Evolutionary conservation across 2,888 invertebrate genomes (phyloP).

Genomic region (Mesorhabditis spiculigera): DNA sequence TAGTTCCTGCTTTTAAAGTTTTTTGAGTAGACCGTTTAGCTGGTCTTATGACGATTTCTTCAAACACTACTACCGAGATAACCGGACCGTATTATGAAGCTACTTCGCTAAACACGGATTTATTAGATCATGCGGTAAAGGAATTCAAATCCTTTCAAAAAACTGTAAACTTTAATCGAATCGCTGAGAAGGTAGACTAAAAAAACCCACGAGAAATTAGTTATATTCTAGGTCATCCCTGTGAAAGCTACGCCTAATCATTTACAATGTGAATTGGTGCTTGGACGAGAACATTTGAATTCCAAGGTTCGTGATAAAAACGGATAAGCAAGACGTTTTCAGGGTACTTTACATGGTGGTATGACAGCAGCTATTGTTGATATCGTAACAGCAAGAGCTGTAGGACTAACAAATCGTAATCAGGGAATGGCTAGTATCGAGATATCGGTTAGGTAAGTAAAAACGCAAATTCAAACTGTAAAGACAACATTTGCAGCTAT

Average conservation of each 20-base stretch:
- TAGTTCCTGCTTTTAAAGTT: no score
- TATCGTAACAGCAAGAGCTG: constrained; percentile 47
- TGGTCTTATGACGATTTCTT: no score
- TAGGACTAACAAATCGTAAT: constrained; percentile 41
- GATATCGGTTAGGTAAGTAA: constrained; percentile 41
- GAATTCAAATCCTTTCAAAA: constrained; percentile 18
- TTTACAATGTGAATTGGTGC: constrained; percentile 42
- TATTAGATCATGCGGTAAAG: not conserved
- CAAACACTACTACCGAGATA: no score
- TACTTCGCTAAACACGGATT: no score
- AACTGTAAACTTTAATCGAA: constrained; percentile 45
- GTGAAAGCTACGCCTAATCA: constrained; percentile 33
- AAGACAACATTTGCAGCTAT: constrained; percentile 39
- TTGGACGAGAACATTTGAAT: constrained; percentile 51
- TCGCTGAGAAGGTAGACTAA: constrained; percentile 38
- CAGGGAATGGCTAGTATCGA: constrained; percentile 49
- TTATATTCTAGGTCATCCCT: constrained; percentile 15
- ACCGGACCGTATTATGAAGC: no score
- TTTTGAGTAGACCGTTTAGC: no score
- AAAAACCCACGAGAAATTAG: no score
- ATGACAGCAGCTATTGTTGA: constrained; percentile 50
- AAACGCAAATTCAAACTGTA: not conserved
- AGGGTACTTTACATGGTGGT: constrained; percentile 52
- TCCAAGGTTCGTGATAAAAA: constrained; percentile 28
- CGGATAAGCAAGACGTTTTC: constrained; percentile 9